phyloP scores from a whole-genome alignment of 2,888 invertebrate genomes.

The Hypomecis punctinalis region DNA sequence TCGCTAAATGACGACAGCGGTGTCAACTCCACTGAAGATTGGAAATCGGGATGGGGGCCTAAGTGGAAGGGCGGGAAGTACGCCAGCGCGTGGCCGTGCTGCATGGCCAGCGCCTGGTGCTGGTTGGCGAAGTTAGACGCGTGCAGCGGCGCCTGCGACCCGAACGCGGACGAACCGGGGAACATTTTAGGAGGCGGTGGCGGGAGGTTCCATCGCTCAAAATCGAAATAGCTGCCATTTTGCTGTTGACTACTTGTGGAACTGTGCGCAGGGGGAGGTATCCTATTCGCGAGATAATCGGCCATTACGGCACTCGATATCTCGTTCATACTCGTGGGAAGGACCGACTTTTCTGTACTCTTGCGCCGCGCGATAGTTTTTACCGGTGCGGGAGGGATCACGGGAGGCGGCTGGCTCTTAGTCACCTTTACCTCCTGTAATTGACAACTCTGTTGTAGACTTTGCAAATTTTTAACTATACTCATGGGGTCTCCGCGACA shows the following conservation, averaged over 20 bases:
- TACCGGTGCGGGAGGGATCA: constrained; percentile 52
- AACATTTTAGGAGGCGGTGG: constrained; percentile 89
- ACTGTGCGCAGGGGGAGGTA: constrained; percentile 90
- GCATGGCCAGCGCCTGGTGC: constrained; percentile 87
- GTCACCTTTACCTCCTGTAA: constrained; percentile 82
- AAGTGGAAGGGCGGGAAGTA: constrained; percentile 92
- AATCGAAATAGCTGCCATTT: constrained; percentile 91
- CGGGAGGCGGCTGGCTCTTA: constrained; percentile 69
- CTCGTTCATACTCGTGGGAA: constrained; percentile 81
- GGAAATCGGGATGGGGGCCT: constrained; percentile 88
- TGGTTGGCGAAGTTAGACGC: constrained; percentile 85
- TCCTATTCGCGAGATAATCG: constrained; percentile 84
- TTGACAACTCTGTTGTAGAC: constrained; percentile 85
- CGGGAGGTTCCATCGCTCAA: constrained; percentile 92
- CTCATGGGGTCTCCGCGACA: constrained; percentile 91
- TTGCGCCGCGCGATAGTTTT: constrained; percentile 82
- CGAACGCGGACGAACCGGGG: constrained; percentile 84
- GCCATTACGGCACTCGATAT: constrained; percentile 83
- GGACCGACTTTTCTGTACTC: constrained; percentile 82
- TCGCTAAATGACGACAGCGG: constrained; percentile 85
- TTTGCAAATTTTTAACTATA: constrained; percentile 89
- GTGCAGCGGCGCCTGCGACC: constrained; percentile 85
- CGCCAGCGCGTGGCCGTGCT: constrained; percentile 89
- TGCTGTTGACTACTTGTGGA: constrained; percentile 85
- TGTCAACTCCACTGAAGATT: constrained; percentile 87